Evolutionary conservation across 2,888 invertebrate species (phyloP).

Genomic region (Drosophila macrothrix): DNA sequence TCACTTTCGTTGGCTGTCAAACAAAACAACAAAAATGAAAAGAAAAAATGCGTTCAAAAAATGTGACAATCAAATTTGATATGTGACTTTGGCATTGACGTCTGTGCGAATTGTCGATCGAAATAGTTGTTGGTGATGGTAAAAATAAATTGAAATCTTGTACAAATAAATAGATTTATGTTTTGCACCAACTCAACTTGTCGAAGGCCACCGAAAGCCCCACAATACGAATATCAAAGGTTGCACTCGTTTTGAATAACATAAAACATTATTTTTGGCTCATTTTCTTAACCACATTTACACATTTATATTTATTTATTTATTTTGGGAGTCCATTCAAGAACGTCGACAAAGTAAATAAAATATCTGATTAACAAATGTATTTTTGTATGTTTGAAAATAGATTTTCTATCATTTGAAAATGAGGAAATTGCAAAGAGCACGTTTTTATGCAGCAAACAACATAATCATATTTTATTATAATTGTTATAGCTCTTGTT

Average conservation of each 20-base stretch:
- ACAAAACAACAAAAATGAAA: not conserved
- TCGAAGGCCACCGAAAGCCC: conserved; percentile 13
- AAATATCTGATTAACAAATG: conserved; percentile 20
- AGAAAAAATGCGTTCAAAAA: conserved; percentile 11
- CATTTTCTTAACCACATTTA: not conserved
- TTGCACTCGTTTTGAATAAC: conserved; percentile 1
- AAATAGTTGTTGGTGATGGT: conserved; percentile 58
- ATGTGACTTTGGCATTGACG: conserved; percentile 74
- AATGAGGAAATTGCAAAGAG: conserved; percentile 29
- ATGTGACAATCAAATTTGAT: conserved; percentile 68
- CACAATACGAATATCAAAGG: conserved; percentile 25
- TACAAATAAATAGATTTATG: conserved; percentile 40
- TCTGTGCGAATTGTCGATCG: conserved; percentile 50
- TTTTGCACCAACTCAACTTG: conserved; percentile 19
- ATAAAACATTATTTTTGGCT: not conserved
- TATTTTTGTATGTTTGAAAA: conserved; percentile 15
- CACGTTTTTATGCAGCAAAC: conserved; percentile 46
- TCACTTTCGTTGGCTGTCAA: conserved; percentile 41
- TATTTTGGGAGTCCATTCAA: not conserved
- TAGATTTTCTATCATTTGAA: conserved; percentile 32
- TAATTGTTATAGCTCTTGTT: conserved; percentile 25
- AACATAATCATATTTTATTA: conserved; percentile 45
- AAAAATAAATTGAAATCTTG: conserved; percentile 52
- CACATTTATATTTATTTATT: not conserved
- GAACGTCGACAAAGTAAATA: conserved; percentile 5